These are phyloP conservation scores for Karalla daura DNA, from an alignment of 2,797 vertebrate genomes.

Conservation along the genomic window DNA sequence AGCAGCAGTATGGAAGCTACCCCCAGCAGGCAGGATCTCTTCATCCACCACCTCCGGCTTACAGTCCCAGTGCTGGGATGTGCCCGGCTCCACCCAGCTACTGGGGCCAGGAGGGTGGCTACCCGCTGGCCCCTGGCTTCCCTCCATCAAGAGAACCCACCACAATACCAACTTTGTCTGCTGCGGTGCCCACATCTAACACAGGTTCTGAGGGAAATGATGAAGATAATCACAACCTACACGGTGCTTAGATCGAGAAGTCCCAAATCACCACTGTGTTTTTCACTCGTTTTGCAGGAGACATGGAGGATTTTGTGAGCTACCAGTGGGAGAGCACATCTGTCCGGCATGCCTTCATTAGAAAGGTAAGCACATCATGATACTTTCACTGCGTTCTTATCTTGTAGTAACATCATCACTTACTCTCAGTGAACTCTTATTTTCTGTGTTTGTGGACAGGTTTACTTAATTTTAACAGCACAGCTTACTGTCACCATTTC, in stretches of 20 bases:
- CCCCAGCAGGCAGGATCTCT: constrained; percentile 53
- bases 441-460: constrained; percentile 78
- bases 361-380: constrained; percentile 82
- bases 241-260: neutral
- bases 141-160: constrained; percentile 58
- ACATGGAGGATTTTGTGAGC: constrained; percentile 70
- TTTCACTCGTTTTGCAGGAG: constrained; percentile 68
- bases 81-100: constrained; percentile 67
- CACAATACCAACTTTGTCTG: constrained; percentile 73
- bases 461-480: constrained; percentile 90
- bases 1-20: constrained; percentile 77
- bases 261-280: constrained; percentile 8
- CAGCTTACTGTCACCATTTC: constrained; percentile 90
- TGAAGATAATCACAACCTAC: constrained; percentile 6
- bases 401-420: neutral
- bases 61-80: constrained; percentile 67
- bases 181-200: constrained; percentile 56
- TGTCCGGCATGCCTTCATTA: constrained; percentile 91
- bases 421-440: constrained; percentile 4
- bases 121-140: constrained; percentile 67
- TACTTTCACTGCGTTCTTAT: neutral
- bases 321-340: constrained; percentile 87
- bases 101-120: constrained; percentile 67
- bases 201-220: constrained; percentile 60
- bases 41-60: constrained; percentile 70